Percentiles rank a stretch among this genome's conserved stretches.
These are phyloP conservation scores for Hippopotamyrus pictus DNA, from an alignment of 2,797 vertebrate species.

Conservation along the genomic window DNA sequence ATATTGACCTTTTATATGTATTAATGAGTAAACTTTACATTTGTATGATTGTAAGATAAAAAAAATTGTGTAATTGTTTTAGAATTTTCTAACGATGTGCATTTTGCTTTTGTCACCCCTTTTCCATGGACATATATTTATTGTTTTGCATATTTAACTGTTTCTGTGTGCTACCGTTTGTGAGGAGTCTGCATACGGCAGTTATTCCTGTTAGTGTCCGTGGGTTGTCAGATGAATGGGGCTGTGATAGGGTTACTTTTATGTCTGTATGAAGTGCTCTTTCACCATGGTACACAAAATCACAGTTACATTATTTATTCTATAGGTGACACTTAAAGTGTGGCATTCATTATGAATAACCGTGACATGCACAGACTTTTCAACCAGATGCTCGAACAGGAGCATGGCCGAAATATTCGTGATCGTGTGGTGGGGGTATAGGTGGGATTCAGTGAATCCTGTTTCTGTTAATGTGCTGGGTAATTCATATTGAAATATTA, in stretches of 20 bases:
- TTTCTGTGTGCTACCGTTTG: not conserved
- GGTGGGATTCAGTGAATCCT: not conserved
- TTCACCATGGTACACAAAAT: not conserved
- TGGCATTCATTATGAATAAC: not conserved
- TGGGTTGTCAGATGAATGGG: not conserved
- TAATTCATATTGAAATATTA: not conserved
- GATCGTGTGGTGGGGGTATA: too few relatives aligned
- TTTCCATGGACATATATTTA: not conserved
- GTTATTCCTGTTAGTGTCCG: not conserved
- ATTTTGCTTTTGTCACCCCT: not conserved
- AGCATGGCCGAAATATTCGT: too few relatives aligned
- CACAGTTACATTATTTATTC: not conserved
- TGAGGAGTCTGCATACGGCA: not conserved
- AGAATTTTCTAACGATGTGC: not conserved
- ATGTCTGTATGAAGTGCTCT: not conserved
- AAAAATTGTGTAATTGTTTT: not conserved
- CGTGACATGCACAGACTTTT: not conserved
- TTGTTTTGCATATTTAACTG: not conserved
- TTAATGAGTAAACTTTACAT: not conserved
- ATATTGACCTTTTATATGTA: not conserved
- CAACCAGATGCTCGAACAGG: too few relatives aligned
- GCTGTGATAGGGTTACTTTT: not conserved
- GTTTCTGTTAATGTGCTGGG: not conserved
- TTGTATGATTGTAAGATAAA: not conserved
- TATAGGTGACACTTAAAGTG: not conserved